phyloP scores from a whole-genome alignment of 2,888 invertebrate genomes.

The Andrena praecox region DNA sequence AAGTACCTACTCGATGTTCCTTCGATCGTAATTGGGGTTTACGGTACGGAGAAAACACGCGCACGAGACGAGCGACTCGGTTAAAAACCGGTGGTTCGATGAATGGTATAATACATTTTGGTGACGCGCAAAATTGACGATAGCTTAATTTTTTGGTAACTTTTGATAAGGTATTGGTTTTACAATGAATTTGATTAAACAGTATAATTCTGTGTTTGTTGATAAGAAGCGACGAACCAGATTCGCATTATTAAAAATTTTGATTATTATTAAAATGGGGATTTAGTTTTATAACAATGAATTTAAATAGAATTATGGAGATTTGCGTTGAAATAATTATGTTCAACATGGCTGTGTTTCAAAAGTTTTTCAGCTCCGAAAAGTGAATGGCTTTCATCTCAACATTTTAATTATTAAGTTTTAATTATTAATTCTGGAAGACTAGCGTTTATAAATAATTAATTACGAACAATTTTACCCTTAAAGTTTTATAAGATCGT shows the following conservation, averaged over 20 bases:
- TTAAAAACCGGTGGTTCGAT: conserved; percentile 1
- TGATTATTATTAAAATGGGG: neutral
- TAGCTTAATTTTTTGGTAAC: neutral
- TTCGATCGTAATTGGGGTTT: conserved; percentile 25
- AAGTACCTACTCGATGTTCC: conserved; percentile 13
- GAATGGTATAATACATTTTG: conserved; percentile 3
- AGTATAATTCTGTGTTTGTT: neutral
- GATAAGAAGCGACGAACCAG: neutral
- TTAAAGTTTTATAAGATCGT: neutral
- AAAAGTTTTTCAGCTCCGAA: no score
- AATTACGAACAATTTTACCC: neutral
- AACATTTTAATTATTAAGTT: no score
- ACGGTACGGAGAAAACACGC: conserved; percentile 1
- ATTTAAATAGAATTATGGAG: neutral
- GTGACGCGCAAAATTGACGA: no score
- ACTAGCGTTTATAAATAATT: no score
- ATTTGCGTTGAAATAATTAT: no score
- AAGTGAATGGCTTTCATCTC: no score
- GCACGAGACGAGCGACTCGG: neutral
- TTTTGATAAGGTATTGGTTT: neutral
- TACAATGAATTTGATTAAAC: neutral
- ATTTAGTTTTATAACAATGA: neutral
- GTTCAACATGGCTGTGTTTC: no score
- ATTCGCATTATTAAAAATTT: neutral
- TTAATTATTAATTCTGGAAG: no score